Percentiles rank a stretch among this genome's conserved stretches.
phyloP scores from a whole-genome alignment of 92 coral and sea anemone genomes.

The Actinernus sp. region DNA sequence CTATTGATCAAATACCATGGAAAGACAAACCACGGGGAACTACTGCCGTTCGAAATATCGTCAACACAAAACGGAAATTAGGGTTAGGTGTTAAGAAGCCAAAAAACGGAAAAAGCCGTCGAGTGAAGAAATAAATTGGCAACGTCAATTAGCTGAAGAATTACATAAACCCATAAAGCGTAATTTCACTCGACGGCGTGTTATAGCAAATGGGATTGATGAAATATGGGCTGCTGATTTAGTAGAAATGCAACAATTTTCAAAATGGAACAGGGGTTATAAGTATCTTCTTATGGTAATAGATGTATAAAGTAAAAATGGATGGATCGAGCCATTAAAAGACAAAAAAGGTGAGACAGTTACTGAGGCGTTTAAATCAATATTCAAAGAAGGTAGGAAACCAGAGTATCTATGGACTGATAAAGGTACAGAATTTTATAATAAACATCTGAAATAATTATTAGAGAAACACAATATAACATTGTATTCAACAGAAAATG shows the following conservation, averaged over 20 bases:
- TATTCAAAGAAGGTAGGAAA: constrained; percentile 60
- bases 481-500: constrained; percentile 57
- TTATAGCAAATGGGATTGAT: constrained; percentile 29
- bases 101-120: constrained; percentile 53
- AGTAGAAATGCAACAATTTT: constrained; percentile 35
- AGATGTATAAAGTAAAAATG: constrained; percentile 53
- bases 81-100: constrained; percentile 7
- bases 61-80: constrained; percentile 5
- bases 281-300: constrained; percentile 44
- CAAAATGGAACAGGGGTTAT: constrained; percentile 34
- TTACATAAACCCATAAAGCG: constrained; percentile 45
- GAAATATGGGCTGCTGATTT: constrained; percentile 52
- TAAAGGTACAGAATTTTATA: constrained; percentile 54
- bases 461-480: constrained; percentile 36
- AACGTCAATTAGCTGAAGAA: constrained; percentile 49
- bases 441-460: constrained; percentile 44
- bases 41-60: not conserved
- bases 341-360: constrained; percentile 58
- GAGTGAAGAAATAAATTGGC: constrained; percentile 44
- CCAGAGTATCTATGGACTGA: constrained; percentile 49
- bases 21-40: no score
- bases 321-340: constrained; percentile 53
- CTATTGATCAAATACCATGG: constrained; percentile 16
- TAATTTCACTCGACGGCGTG: constrained; percentile 52
- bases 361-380: constrained; percentile 20